Evolutionary conservation across 1,140 invertebrate genomes (phyloP).

Genomic region (Nixonia krombeini): DNA sequence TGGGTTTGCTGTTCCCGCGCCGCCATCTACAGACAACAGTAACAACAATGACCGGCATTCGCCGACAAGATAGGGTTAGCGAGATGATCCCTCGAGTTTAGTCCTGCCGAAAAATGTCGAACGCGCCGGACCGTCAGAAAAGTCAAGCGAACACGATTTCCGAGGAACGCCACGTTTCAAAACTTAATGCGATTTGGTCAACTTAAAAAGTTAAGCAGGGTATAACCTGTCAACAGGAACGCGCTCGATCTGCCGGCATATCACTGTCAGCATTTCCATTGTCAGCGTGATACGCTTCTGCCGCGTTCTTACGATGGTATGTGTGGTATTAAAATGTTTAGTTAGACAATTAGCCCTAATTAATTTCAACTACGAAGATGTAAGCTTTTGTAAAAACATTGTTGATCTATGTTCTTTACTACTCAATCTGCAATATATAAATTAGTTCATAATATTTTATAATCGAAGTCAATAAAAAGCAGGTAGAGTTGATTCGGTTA

Average conservation of each 20-base stretch:
- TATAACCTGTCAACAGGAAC: conserved; percentile 25
- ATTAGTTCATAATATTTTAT: too few species aligned
- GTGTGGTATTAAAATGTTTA: too few species aligned
- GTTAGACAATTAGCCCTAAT: too few species aligned
- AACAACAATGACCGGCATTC: too few species aligned
- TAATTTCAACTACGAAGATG: too few species aligned
- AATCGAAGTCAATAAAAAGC: too few species aligned
- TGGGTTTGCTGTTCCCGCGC: background rate
- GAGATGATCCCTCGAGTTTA: background rate
- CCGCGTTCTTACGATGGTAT: too few species aligned
- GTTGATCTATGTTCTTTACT: too few species aligned
- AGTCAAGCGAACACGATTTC: conserved; percentile 16
- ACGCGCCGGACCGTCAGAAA: conserved; percentile 11
- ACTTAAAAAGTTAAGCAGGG: conserved; percentile 49
- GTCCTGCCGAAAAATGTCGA: conserved; percentile 2
- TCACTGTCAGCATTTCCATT: background rate
- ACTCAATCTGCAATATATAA: too few species aligned
- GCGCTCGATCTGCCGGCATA: conserved; percentile 13
- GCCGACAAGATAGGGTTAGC: background rate
- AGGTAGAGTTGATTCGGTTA: too few species aligned
- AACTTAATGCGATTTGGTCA: conserved; percentile 42
- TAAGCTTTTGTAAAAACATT: too few species aligned
- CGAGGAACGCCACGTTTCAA: too few species aligned
- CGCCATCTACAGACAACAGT: background rate
- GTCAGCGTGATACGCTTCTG: background rate